phyloP scores from a whole-genome alignment of 2,113 vertebrate genomes.

The Pimephales promelas region DNA sequence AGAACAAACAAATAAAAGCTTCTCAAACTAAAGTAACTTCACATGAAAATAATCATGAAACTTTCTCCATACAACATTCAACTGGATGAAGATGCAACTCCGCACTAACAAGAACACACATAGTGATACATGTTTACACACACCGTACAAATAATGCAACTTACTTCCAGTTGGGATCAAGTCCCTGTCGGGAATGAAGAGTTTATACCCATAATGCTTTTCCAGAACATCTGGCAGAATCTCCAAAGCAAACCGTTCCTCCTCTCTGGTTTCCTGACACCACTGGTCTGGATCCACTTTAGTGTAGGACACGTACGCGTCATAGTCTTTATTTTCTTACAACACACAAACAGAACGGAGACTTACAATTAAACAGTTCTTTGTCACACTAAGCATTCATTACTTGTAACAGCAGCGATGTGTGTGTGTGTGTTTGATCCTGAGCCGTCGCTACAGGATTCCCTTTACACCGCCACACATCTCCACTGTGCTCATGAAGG shows the following conservation, averaged over 20 bases:
- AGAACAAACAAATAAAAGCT: neutral
- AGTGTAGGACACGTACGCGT: conserved; percentile 97
- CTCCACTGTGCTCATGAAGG: neutral
- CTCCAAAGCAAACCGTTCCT: conserved; percentile 97
- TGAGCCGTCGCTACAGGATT: neutral
- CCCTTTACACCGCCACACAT: neutral
- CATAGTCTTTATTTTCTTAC: conserved; percentile 97
- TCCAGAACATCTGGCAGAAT: conserved; percentile 97
- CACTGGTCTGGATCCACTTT: conserved; percentile 98
- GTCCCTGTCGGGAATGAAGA: conserved; percentile 99
- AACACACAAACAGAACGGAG: conserved; percentile 3
- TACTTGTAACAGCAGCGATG: neutral
- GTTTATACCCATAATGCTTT: conserved; percentile 98
- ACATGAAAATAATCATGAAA: neutral
- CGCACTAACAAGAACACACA: conserved; percentile 29
- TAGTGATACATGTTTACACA: neutral
- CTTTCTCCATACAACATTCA: neutral
- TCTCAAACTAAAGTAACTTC: neutral
- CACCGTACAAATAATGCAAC: conserved; percentile 62
- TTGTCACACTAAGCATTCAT: neutral
- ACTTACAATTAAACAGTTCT: neutral
- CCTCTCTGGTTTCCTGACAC: conserved; percentile 95
- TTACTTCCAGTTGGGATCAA: conserved; percentile 99
- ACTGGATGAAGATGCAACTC: neutral
- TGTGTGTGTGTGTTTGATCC: neutral